phyloP scores from a whole-genome alignment of 2,888 invertebrate species.

The Cephus runcator region DNA sequence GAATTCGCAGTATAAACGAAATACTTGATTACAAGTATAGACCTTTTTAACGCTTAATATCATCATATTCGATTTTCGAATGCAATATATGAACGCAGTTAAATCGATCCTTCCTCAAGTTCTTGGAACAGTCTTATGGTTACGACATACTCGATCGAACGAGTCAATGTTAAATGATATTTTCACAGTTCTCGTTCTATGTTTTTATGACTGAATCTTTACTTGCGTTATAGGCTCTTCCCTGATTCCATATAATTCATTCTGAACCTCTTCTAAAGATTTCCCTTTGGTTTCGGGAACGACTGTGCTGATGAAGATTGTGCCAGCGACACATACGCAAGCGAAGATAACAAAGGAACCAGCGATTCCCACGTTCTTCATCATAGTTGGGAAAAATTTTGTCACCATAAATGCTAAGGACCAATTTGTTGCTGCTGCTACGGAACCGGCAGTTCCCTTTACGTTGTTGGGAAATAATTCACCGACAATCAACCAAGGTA shows the following conservation, averaged over 20 bases:
- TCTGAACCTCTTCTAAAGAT: constrained; percentile 34
- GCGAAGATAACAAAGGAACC: constrained; percentile 78
- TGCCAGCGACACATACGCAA: constrained; percentile 69
- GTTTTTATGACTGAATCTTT: not conserved
- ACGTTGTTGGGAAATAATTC: constrained; percentile 75
- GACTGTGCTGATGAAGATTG: constrained; percentile 73
- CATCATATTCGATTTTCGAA: not conserved
- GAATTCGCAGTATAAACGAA: not conserved
- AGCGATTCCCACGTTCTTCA: constrained; percentile 68
- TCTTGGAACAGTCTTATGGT: not conserved
- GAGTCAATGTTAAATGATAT: not conserved
- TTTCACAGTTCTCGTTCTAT: not conserved
- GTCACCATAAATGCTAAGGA: constrained; percentile 74
- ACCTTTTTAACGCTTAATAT: no score
- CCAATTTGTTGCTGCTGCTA: constrained; percentile 79
- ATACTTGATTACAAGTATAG: not conserved
- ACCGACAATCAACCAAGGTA: constrained; percentile 78
- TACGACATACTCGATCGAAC: not conserved
- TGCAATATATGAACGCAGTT: not conserved
- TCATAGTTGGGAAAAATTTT: constrained; percentile 73
- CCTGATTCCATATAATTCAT: constrained; percentile 19
- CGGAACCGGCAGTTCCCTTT: constrained; percentile 73
- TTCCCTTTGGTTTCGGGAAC: constrained; percentile 69
- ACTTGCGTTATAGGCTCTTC: not conserved
- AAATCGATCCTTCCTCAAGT: not conserved